Evolutionary conservation across 2,113 vertebrate genomes (phyloP).

Genomic region (Siniperca knerii): DNA sequence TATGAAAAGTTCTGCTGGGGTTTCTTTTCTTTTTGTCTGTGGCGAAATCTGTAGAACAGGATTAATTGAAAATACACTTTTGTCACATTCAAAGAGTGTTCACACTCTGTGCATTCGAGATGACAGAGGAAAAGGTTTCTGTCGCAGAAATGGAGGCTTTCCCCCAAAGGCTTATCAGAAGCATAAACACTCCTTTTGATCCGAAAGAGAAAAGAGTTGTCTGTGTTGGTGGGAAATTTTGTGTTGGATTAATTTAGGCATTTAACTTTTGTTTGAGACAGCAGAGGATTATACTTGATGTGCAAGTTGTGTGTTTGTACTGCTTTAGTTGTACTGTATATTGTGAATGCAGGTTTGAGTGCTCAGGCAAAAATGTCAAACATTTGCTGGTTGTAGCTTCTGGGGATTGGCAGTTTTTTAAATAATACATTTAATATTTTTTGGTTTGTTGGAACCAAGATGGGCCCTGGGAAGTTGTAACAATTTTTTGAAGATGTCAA

Average conservation of each 20-base stretch:
- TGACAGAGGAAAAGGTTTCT: conserved; percentile 26
- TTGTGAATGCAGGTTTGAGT: background rate
- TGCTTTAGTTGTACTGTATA: background rate
- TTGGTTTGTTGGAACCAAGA: background rate
- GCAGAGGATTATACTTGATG: background rate
- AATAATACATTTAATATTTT: background rate
- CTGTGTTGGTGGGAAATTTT: background rate
- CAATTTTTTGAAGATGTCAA: background rate
- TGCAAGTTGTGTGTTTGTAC: background rate
- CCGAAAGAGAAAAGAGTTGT: background rate
- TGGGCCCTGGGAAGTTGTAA: background rate
- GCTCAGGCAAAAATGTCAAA: background rate
- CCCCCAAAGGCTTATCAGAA: conserved; percentile 16
- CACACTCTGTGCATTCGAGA: background rate
- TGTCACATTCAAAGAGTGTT: conserved; percentile 3
- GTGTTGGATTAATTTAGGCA: conserved; percentile 22
- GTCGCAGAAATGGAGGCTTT: background rate
- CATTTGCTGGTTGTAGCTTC: background rate
- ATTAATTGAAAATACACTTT: conserved; percentile 36
- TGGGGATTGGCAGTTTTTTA: background rate
- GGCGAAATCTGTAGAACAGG: conserved; percentile 22
- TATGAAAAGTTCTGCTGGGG: conserved; percentile 11
- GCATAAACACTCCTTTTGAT: conserved; percentile 34
- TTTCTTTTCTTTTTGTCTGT: conserved; percentile 5
- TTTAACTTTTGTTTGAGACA: background rate